A percentile compares a stretch with the other conserved stretches of the same genome.
phyloP scores from a whole-genome alignment of 2,113 vertebrate species.

The Sebastes schlegelii region DNA sequence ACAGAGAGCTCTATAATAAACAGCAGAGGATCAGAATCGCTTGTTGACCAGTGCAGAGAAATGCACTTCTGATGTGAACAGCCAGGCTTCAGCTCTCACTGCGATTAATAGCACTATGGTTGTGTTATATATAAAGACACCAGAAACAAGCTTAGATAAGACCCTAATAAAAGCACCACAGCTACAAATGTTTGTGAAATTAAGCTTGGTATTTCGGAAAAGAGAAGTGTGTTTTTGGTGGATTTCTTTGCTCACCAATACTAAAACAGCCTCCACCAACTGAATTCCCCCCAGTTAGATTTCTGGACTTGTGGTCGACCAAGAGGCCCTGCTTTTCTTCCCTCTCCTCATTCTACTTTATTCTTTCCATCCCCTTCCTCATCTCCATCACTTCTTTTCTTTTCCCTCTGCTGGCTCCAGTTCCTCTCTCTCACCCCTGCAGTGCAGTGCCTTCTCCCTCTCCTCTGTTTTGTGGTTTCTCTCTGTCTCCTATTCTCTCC shows the following conservation, averaged over 20 bases:
- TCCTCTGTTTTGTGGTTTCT: slow-evolving; percentile 60
- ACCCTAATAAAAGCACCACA: neutral
- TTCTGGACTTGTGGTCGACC: slow-evolving; percentile 50
- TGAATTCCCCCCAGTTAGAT: slow-evolving; percentile 21
- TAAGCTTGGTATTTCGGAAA: neutral
- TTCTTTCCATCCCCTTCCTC: slow-evolving; percentile 53
- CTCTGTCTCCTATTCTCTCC: slow-evolving; percentile 43
- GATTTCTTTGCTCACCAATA: neutral
- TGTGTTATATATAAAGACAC: neutral
- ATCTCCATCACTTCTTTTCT: slow-evolving; percentile 50
- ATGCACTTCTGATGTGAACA: too few relatives aligned
- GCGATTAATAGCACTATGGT: too few relatives aligned
- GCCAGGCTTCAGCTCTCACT: too few relatives aligned
- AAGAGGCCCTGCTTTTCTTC: slow-evolving; percentile 51
- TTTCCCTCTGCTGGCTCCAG: slow-evolving; percentile 41
- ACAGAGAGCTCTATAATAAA: too few relatives aligned
- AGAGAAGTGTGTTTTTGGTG: neutral
- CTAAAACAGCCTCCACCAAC: neutral
- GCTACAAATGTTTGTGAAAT: neutral
- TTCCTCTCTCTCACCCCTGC: slow-evolving; percentile 63
- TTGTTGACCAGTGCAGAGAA: too few relatives aligned
- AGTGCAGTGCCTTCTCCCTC: slow-evolving; percentile 52
- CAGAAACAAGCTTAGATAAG: neutral
- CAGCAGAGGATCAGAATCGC: too few relatives aligned
- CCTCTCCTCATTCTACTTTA: slow-evolving; percentile 31